Conservation (phyloP, 2,113 vertebrate genomes). For the Caracal caracal region DNA sequence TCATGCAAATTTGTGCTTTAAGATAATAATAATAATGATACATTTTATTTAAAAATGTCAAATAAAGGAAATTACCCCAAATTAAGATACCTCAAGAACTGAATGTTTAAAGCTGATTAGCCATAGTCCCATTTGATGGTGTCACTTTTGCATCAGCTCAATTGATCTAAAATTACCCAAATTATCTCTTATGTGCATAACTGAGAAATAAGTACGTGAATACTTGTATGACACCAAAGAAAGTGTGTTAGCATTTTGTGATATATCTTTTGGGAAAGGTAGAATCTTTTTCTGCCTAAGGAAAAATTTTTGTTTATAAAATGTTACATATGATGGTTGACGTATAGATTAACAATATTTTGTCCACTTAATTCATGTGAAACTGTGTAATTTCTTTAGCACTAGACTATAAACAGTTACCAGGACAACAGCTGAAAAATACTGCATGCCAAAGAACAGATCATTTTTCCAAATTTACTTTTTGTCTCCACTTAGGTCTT, state of each 20-base stretch:
- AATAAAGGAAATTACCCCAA: neutral
- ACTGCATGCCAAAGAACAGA: neutral
- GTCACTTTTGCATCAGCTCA: neutral
- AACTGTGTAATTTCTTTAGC: conserved; percentile 1
- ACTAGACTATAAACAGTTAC: neutral
- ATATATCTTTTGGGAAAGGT: neutral
- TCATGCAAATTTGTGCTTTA: neutral
- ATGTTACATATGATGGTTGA: neutral
- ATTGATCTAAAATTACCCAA: neutral
- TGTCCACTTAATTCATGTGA: neutral
- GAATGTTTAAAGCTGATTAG: neutral
- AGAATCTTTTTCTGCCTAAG: neutral
- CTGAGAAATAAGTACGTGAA: neutral
- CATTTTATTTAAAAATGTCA: neutral
- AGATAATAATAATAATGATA: neutral
- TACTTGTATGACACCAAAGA: neutral
- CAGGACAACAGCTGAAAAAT: neutral
- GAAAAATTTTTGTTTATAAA: neutral
- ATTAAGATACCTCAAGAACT: neutral
- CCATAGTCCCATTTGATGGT: neutral
- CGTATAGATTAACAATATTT: neutral
- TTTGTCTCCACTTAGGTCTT: neutral
- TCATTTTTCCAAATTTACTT: neutral
- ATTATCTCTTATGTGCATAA: neutral
- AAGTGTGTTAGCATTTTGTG: neutral